Percentiles rank a stretch among this genome's conserved stretches.
Evolutionary conservation across 2,113 vertebrate genomes (phyloP).

Genomic region (Hippocampus comes): DNA sequence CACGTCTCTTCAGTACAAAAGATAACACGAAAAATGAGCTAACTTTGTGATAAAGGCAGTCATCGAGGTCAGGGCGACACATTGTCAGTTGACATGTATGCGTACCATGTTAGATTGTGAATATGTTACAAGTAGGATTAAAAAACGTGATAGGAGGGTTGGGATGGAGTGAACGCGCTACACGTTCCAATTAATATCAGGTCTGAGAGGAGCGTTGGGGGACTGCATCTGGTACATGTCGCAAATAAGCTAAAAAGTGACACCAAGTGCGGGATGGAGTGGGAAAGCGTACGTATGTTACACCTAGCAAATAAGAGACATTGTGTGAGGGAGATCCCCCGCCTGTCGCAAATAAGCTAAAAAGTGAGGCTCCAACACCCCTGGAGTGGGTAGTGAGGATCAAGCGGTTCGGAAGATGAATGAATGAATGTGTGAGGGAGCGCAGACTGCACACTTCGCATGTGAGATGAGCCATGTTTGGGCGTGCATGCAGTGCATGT

Average conservation of each 20-base stretch:
- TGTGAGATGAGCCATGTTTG: too few relatives aligned
- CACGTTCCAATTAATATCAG: background rate
- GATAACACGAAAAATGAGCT: background rate
- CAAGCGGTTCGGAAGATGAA: too few relatives aligned
- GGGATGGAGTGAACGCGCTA: background rate
- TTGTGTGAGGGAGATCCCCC: background rate
- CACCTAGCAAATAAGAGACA: background rate
- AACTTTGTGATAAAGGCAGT: too few relatives aligned
- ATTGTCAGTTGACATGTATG: too few relatives aligned
- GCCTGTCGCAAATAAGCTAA: too few relatives aligned
- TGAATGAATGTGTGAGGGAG: background rate
- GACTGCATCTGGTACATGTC: background rate
- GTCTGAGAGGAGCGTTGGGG: background rate
- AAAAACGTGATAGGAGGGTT: background rate
- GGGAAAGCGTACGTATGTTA: too few relatives aligned
- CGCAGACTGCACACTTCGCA: background rate
- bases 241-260: background rate
- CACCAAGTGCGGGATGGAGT: background rate
- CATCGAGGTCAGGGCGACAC: too few relatives aligned
- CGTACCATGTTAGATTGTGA: background rate
- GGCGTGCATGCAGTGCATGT: too few relatives aligned
- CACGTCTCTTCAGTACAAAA: background rate
- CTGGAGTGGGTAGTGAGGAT: too few relatives aligned
- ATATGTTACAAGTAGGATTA: background rate
- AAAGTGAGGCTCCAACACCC: too few relatives aligned